Conservation (phyloP, 2,797 vertebrate genomes). For the Silurus lanzhouensis region DNA sequence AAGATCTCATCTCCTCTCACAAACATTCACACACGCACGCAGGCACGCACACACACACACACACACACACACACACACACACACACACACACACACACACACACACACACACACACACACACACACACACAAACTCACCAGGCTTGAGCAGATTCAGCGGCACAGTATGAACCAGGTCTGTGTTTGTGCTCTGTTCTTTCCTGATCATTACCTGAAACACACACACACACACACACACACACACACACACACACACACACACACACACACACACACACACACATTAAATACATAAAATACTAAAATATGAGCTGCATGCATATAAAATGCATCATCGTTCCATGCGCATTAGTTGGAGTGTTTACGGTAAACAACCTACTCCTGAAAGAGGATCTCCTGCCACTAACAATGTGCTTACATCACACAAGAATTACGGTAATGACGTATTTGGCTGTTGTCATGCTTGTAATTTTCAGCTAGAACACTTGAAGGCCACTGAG, state of each 20-base stretch:
- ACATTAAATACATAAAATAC: background rate
- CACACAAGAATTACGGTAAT: background rate
- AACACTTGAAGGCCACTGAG: background rate
- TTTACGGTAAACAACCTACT: background rate
- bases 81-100: constrained; percentile 14
- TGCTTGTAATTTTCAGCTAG: background rate
- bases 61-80: constrained; percentile 38
- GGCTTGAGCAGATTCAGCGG: constrained; percentile 45
- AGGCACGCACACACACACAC: background rate
- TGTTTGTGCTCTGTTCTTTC: constrained; percentile 41
- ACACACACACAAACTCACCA: constrained; percentile 45
- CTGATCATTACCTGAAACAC: constrained; percentile 47
- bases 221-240: constrained; percentile 34
- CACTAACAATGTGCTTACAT: background rate
- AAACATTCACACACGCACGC: constrained; percentile 26
- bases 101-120: constrained; percentile 36
- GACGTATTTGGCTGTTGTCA: background rate
- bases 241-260: background rate
- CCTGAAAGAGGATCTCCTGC: background rate
- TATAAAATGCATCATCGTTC: too few species aligned
- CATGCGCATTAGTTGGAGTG: background rate
- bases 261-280: background rate
- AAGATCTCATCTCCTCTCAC: constrained; percentile 9
- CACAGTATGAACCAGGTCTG: constrained; percentile 30
- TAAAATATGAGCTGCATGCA: too few species aligned